A percentile compares a stretch with the other conserved stretches of the same genome.
Conservation (phyloP, 2,113 vertebrate species). For the Eubucco bourcierii region DNA sequence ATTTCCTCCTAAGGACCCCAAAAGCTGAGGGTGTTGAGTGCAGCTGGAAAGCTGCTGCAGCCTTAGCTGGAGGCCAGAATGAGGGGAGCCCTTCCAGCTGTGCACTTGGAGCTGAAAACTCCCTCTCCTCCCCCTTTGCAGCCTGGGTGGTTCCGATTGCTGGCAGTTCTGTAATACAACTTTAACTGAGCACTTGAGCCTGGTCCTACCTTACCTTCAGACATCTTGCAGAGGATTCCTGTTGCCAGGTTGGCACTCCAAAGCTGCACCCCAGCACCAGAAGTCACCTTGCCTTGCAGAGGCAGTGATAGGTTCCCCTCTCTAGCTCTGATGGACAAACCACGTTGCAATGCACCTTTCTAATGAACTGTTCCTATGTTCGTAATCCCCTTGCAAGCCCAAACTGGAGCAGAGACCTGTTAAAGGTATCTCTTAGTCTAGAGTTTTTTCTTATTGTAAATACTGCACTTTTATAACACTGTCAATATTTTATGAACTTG, state of each 20-base stretch:
- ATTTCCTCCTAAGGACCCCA: slow-evolving; percentile 14
- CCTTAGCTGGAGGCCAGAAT: slow-evolving; percentile 54
- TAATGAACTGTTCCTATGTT: slow-evolving; percentile 78
- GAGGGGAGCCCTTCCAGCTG: slow-evolving; percentile 66
- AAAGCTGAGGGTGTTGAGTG: background rate
- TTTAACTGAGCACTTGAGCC: slow-evolving; percentile 77
- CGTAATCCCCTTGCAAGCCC: slow-evolving; percentile 65
- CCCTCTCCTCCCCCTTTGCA: slow-evolving; percentile 77
- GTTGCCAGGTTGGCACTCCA: slow-evolving; percentile 76
- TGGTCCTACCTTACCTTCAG: slow-evolving; percentile 65
- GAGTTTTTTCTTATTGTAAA: slow-evolving; percentile 83
- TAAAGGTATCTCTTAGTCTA: slow-evolving; percentile 81
- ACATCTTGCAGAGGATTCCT: slow-evolving; percentile 73
- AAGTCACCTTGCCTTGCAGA: slow-evolving; percentile 67
- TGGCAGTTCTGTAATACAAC: slow-evolving; percentile 73
- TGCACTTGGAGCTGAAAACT: slow-evolving; percentile 74
- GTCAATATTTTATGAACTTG: slow-evolving; percentile 84
- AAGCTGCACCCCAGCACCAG: slow-evolving; percentile 75
- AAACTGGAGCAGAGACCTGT: slow-evolving; percentile 79
- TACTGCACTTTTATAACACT: slow-evolving; percentile 85
- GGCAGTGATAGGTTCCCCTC: slow-evolving; percentile 68
- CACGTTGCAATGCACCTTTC: slow-evolving; percentile 78
- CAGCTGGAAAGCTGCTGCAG: slow-evolving; percentile 37
- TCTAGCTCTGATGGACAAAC: slow-evolving; percentile 67
- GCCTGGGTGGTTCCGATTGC: slow-evolving; percentile 76